A percentile compares a stretch with the other conserved stretches of the same genome.
phyloP scores from a whole-genome alignment of 2,113 vertebrate species.

The Narcine bancroftii region DNA sequence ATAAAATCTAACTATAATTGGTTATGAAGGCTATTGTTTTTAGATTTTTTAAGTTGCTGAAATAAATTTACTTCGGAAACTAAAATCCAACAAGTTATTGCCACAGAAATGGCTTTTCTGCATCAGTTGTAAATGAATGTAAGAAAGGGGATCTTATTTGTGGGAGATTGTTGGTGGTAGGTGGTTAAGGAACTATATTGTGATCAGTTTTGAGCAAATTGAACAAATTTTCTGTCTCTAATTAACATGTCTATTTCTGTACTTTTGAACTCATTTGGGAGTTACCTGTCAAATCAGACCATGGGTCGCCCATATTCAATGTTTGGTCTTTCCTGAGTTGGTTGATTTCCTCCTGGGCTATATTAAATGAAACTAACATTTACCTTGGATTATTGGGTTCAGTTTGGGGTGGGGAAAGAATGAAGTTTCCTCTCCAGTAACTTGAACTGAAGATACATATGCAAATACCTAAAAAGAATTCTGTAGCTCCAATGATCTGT shows the following conservation, averaged over 20 bases:
- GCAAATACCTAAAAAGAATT: not conserved
- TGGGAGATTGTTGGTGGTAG: too few species aligned
- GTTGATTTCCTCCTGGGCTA: not conserved
- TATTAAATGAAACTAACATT: not conserved
- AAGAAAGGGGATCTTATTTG: not conserved
- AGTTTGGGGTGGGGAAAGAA: not conserved
- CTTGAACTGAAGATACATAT: not conserved
- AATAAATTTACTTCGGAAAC: not conserved
- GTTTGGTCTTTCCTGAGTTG: not conserved
- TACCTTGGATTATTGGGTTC: not conserved
- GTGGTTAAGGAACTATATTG: not conserved
- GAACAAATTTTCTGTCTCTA: not conserved
- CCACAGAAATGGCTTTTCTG: not conserved
- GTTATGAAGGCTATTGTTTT: not conserved
- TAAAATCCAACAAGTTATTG: not conserved
- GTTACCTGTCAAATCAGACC: not conserved
- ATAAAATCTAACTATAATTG: not conserved
- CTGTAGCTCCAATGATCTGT: not conserved
- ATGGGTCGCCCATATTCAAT: not conserved
- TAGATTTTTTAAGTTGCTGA: too few species aligned
- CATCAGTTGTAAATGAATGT: not conserved
- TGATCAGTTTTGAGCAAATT: slow-evolving; percentile 3
- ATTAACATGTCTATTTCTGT: not conserved
- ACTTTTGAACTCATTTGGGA: not conserved
- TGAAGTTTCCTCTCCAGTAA: not conserved